Percentiles rank a stretch among this genome's conserved stretches.
These are phyloP conservation scores for Mythimna albipuncta DNA, from an alignment of 2,888 invertebrate species.

Conservation along the genomic window DNA sequence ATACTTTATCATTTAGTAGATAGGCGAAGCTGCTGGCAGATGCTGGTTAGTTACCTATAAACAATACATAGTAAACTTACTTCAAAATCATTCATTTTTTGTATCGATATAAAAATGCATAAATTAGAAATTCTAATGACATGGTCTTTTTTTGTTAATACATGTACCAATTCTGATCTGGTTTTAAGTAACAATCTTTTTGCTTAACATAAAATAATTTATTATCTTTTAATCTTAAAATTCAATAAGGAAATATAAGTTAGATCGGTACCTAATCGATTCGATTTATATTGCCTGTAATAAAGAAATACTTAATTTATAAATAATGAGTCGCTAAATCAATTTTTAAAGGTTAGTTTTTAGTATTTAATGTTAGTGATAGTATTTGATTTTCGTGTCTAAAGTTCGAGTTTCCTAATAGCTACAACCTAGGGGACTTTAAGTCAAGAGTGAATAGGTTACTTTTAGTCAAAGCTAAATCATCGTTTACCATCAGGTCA, in stretches of 20 bases:
- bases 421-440: no score
- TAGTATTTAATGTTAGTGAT: not conserved
- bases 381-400: no score
- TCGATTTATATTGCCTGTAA: not conserved
- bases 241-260: conserved; percentile 35
- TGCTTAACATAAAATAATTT: conserved; percentile 17
- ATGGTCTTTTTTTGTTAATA: not conserved
- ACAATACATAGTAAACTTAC: no score
- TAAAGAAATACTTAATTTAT: not conserved
- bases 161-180: not conserved
- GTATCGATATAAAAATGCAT: not conserved
- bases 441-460: no score
- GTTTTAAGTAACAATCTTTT: conserved; percentile 6
- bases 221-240: conserved; percentile 21
- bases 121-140: not conserved
- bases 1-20: no score
- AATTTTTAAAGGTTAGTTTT: not conserved
- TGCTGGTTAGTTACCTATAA: no score
- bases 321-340: not conserved
- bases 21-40: no score
- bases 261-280: conserved; percentile 6
- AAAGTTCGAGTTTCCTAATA: no score
- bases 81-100: not conserved
- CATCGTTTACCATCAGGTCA: no score
- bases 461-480: no score